Percentiles rank a stretch among this genome's conserved stretches.
Conservation (phyloP, 1,140 invertebrate species). For the Ctenoplectra terminalis region DNA sequence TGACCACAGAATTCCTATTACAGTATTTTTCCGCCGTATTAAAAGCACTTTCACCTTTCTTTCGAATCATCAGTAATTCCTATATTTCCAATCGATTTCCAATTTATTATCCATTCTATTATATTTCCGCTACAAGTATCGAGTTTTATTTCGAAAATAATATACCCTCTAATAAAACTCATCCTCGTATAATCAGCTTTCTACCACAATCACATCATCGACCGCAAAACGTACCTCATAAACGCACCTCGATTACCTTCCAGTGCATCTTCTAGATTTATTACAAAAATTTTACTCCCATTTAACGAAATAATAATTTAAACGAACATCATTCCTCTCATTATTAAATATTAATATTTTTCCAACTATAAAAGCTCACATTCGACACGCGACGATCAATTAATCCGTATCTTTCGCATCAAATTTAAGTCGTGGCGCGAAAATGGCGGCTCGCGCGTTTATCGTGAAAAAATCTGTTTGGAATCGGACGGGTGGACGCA, state of each 20-base stretch:
- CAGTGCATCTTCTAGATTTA: no score
- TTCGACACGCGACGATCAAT: constrained; percentile 11
- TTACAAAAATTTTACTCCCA: no score
- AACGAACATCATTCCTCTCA: no score
- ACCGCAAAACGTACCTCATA: no score
- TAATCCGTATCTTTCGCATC: background rate
- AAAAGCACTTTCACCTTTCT: background rate
- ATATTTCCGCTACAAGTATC: background rate
- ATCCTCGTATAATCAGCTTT: no score
- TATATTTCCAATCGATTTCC: background rate
- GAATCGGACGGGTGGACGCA: background rate
- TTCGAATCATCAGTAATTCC: background rate
- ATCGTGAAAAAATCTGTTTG: constrained; percentile 19
- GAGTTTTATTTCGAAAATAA: no score
- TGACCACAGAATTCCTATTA: background rate
- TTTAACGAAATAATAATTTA: no score
- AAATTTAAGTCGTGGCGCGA: background rate
- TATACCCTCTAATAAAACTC: no score
- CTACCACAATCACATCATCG: no score
- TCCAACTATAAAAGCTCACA: background rate
- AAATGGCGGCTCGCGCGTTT: background rate
- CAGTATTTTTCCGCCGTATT: background rate
- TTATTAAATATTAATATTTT: background rate
- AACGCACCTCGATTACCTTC: no score
- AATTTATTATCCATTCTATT: background rate